phyloP scores from a whole-genome alignment of 2,797 vertebrate genomes.

The Tauraco hartlaubi region DNA sequence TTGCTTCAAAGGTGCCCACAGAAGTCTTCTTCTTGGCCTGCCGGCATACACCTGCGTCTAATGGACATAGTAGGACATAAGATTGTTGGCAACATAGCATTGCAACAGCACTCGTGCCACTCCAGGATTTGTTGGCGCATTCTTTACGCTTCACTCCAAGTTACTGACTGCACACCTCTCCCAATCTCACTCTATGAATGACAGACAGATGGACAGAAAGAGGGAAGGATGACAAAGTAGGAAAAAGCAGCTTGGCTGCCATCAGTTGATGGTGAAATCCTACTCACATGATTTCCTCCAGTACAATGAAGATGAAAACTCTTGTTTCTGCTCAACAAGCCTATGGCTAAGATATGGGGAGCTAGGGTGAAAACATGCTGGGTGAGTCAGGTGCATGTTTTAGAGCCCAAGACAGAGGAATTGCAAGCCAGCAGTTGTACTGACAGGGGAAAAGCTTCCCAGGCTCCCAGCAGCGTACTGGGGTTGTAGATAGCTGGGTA shows the following conservation, averaged over 20 bases:
- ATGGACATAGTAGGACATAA: background rate
- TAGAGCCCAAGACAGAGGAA: background rate
- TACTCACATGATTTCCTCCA: fast-evolving
- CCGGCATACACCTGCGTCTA: fast-evolving
- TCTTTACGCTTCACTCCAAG: background rate
- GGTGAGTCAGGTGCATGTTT: background rate
- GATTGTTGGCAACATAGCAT: background rate
- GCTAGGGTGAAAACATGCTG: background rate
- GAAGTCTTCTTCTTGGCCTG: background rate
- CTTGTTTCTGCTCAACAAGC: background rate
- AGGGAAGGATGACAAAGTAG: background rate
- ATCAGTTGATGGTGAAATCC: background rate
- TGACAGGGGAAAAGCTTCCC: background rate
- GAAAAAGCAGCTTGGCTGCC: background rate
- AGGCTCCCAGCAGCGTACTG: fast-evolving
- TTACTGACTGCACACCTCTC: background rate
- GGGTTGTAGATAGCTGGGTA: background rate
- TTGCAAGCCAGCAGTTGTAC: background rate
- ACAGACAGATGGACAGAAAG: background rate
- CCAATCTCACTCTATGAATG: fast-evolving
- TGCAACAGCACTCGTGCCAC: background rate
- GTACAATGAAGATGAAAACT: background rate
- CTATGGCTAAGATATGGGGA: background rate
- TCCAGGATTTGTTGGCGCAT: background rate
- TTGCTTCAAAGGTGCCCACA: background rate